Percentiles rank a stretch among this genome's conserved stretches.
phyloP scores from a whole-genome alignment of 2,888 invertebrate species.

The Agrilus biguttatus region DNA sequence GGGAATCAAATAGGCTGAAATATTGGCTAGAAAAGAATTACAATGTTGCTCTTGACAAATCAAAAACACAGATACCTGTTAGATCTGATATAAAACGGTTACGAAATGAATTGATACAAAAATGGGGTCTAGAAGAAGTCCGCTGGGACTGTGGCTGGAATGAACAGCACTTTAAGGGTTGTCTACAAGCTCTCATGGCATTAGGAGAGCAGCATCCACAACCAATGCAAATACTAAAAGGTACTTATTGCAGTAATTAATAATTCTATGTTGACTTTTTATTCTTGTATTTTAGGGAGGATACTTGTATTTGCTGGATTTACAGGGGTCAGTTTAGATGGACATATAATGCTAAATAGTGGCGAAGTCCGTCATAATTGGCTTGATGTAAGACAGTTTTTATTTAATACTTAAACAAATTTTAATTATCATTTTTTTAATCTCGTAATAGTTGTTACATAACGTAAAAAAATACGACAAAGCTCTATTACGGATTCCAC shows the following conservation, averaged over 20 bases:
- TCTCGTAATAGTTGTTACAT: constrained; percentile 52
- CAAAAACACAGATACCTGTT: constrained; percentile 48
- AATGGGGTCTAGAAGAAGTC: constrained; percentile 43
- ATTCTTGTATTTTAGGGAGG: constrained; percentile 41
- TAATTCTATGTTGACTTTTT: background rate
- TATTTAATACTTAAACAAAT: constrained; percentile 1
- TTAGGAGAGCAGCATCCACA: constrained; percentile 61
- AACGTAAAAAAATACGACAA: constrained; percentile 64
- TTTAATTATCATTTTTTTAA: background rate
- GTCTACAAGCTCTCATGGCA: constrained; percentile 67
- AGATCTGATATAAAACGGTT: constrained; percentile 61
- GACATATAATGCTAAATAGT: constrained; percentile 78
- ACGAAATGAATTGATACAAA: constrained; percentile 41
- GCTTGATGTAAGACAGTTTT: constrained; percentile 58
- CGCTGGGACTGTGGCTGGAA: constrained; percentile 81
- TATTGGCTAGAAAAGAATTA: constrained; percentile 64
- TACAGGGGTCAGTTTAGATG: constrained; percentile 83
- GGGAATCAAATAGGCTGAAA: constrained; percentile 28
- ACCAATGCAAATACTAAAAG: constrained; percentile 51
- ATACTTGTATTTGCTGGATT: constrained; percentile 76
- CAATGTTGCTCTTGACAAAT: constrained; percentile 48
- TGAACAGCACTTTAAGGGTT: constrained; percentile 79
- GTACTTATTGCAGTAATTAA: constrained; percentile 20
- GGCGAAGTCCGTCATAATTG: constrained; percentile 89
- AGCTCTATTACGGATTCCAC: constrained; percentile 59